phyloP scores from a whole-genome alignment of 2,888 invertebrate genomes.

The Ophioninae sp. region DNA sequence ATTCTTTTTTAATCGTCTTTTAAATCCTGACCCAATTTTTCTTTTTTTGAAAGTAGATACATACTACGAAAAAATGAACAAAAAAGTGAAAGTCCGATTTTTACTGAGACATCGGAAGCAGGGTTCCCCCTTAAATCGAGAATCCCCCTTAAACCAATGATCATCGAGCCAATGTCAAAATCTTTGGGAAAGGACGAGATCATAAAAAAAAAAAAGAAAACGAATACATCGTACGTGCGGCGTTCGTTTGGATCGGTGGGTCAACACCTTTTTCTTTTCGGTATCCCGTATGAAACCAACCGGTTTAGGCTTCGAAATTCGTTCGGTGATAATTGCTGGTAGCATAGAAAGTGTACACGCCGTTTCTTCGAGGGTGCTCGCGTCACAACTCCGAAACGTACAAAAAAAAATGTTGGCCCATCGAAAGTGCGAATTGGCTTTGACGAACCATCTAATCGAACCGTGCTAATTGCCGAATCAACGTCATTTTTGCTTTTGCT shows the following conservation, averaged over 20 bases:
- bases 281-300: constrained; percentile 20
- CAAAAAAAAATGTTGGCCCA: neutral
- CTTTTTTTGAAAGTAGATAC: no score
- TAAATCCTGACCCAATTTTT: no score
- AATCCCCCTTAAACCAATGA: neutral
- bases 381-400: neutral
- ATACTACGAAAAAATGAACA: no score
- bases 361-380: constrained; percentile 4
- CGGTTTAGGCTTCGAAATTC: constrained; percentile 28
- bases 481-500: no score
- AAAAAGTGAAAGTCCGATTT: no score
- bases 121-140: no score
- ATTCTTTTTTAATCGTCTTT: no score
- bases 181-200: constrained; percentile 50
- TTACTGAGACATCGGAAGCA: no score
- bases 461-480: neutral
- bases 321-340: constrained; percentile 36
- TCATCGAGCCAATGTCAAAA: constrained; percentile 57
- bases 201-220: constrained; percentile 1
- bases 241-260: neutral
- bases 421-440: constrained; percentile 26
- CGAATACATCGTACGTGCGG: neutral
- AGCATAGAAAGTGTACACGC: constrained; percentile 31
- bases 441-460: neutral
- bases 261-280: constrained; percentile 19